phyloP scores from a whole-genome alignment of 2,113 vertebrate species.

The Platysternon megacephalum region DNA sequence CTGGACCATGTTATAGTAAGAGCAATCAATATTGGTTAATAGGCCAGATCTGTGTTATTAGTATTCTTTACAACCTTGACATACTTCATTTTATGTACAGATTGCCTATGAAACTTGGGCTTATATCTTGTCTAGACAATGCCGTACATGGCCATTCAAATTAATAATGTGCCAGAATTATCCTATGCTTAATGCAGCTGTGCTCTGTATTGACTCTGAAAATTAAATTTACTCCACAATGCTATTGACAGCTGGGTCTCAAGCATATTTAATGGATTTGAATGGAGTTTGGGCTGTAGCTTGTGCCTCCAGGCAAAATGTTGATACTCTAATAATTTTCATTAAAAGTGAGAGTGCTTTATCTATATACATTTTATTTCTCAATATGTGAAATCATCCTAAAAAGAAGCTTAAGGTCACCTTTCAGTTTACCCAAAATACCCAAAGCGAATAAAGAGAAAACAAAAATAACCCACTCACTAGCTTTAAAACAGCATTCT shows the following conservation, averaged over 20 bases:
- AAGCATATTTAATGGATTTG: slow-evolving; percentile 83
- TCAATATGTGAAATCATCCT: slow-evolving; percentile 36
- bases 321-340: slow-evolving; percentile 81
- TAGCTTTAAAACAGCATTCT: slow-evolving; percentile 33
- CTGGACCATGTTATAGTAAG: slow-evolving; percentile 63
- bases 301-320: slow-evolving; percentile 82
- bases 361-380: slow-evolving; percentile 46
- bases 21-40: slow-evolving; percentile 82
- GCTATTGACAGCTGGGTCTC: slow-evolving; percentile 86
- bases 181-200: slow-evolving; percentile 85
- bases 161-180: slow-evolving; percentile 85
- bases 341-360: slow-evolving; percentile 77
- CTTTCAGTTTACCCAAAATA: slow-evolving; percentile 28
- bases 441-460: slow-evolving; percentile 20
- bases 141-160: slow-evolving; percentile 82
- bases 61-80: slow-evolving; percentile 79
- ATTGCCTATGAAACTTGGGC: slow-evolving; percentile 78
- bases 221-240: slow-evolving; percentile 85
- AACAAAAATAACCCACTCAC: slow-evolving; percentile 26
- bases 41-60: slow-evolving; percentile 77
- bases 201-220: slow-evolving; percentile 86
- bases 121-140: slow-evolving; percentile 85
- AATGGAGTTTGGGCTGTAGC: slow-evolving; percentile 73
- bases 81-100: slow-evolving; percentile 80
- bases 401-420: slow-evolving; percentile 32